Conservation (phyloP, 2,888 invertebrate genomes). For the Yponomeuta evonymella region DNA sequence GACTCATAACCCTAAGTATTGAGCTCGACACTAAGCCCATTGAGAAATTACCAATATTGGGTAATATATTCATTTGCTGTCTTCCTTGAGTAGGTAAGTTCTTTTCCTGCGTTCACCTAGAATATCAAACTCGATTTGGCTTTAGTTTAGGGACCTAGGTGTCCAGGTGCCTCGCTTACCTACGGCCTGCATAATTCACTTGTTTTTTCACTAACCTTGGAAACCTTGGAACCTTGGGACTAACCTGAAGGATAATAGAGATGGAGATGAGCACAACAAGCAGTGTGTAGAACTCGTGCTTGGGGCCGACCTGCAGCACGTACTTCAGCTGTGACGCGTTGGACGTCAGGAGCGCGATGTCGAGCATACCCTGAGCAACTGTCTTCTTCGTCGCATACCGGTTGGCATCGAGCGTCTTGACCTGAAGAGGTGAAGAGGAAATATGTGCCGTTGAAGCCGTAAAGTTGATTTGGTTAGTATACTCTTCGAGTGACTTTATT, state of each 20-base stretch:
- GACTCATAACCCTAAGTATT: too few relatives aligned
- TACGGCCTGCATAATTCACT: too few relatives aligned
- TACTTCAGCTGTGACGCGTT: constrained; percentile 93
- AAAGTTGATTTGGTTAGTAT: not conserved
- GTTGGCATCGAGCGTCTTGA: constrained; percentile 88
- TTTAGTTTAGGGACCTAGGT: too few relatives aligned
- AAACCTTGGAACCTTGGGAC: constrained; percentile 12
- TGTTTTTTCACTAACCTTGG: too few relatives aligned
- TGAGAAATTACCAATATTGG: too few relatives aligned
- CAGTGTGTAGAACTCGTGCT: constrained; percentile 90
- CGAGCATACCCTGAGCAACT: constrained; percentile 93
- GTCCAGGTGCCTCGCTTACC: too few relatives aligned
- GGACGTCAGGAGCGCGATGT: constrained; percentile 90
- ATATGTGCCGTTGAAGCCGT: not conserved
- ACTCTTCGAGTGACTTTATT: not conserved
- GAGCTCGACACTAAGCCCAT: too few relatives aligned
- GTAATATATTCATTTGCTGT: too few relatives aligned
- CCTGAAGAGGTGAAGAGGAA: constrained; percentile 44
- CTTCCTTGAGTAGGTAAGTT: too few relatives aligned
- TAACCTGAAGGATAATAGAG: constrained; percentile 91
- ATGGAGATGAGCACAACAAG: constrained; percentile 87
- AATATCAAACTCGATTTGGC: too few relatives aligned
- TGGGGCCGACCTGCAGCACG: constrained; percentile 87
- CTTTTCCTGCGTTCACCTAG: too few relatives aligned
- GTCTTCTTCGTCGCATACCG: constrained; percentile 95